Evolutionary conservation across 2,797 vertebrate species (phyloP), one percentile per base, ranked within the genome.

Genomic region (Spinus pinus): DNA sequence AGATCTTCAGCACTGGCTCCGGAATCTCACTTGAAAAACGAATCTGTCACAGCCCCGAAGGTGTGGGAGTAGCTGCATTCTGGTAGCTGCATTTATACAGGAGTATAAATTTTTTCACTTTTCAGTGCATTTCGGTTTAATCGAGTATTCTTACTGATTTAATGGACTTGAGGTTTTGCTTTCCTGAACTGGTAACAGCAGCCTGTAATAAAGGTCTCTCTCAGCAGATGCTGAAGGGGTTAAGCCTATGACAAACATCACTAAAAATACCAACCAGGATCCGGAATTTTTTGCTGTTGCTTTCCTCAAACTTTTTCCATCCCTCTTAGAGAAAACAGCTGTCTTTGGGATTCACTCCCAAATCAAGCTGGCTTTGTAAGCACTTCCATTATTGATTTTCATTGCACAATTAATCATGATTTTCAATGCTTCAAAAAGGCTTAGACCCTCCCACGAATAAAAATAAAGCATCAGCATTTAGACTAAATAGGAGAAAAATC

Each of bases 401-500:
- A 79, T 62, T 79, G 89, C 94, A 95, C 87, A 90, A 95, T 95
- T 97, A 91, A 93, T 96, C 93, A 93, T 96, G 46, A 97, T 95
- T 96, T 96, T 94, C 81, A 90, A 51, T 54, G 85, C 88, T 93
- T 94, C 77, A 81, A 60, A 91, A 90, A 90, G 70, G 70, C 94
- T 96, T 93, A 94, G 70, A 66, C 33, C 27, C 58, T 90, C 56
- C 83, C 25, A 86, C 7, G 49, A 91, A 91, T 93, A 94, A 94
- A 91, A 95, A 88, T 95, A 96, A 95, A 95, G 75, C 93, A 86
- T 93, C 80, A 23, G 96, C 95, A 96, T 86, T 96, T 95, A 95
- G 20, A 81, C 53, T 97, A 95, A 95, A 94, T 57, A 69, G 84
- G 81, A 96, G 93, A 69, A 97, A 86, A 95, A 97, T 83, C 6